Base-by-base conservation (phyloP, 2,888 invertebrate species). In the Diarsia mendica region DNA sequence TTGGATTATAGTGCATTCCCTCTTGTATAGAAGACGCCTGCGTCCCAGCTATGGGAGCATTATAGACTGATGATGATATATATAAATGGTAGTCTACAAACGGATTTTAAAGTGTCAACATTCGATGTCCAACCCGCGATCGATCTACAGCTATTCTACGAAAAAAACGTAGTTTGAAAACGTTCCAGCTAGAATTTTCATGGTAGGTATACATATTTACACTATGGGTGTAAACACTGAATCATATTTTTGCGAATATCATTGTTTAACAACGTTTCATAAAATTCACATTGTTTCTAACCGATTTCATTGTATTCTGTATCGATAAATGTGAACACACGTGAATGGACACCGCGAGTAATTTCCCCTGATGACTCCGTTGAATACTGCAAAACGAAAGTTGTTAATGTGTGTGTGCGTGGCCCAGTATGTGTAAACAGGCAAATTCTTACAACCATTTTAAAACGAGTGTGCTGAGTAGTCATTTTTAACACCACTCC, bases 261-360 rank as follows among this genome's bases (percentile, higher is more conserved):
- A 48, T 53, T 70, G 28, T 48, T 44, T 49, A 65, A 44, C 49
- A 18, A 49, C 39, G n/a, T 70, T 69, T 70, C n/a, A 69, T 55
- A n/a, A 46, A 80, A 23, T 49, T 72, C 55, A 46, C 49, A 51
- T 58, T 73, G 74, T 77, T 49, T 51, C 49, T 33, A 64, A 72
- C 55, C 64, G 49, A 73, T 53, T 79, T 28, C 51, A 79, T 13
- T 64, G 15, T 63, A 77, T 77, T 64, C 28, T 72, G 55, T 23
- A 58, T 64, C 64, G 49, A 51, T 77, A 73, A 72, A 77, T 73
- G 33, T 72, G 55, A 73, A 63, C 11, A 80, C 80, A 80, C 55
- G 20, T 73, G 65, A 61, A 66, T 67, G n/a, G 15, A 49, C 15
- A 66, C 5, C 10, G 48, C 13, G 28, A 78, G 23, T 75, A 51